Base-by-base conservation (phyloP, 2,113 vertebrate genomes). In the Xiphias gladius region DNA sequence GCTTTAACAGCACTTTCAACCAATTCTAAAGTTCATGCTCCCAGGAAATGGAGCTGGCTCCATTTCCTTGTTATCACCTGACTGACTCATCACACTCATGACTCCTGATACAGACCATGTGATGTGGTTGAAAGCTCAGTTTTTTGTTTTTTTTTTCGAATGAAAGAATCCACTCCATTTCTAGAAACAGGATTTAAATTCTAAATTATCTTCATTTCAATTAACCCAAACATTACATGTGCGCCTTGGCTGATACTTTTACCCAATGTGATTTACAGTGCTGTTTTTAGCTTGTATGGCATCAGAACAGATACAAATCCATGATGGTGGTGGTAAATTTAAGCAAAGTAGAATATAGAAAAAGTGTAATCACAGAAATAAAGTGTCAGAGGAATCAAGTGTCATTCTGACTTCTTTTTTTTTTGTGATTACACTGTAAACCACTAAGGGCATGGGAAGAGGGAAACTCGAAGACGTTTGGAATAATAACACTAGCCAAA, bases 131-230 rank as follows among this genome's bases (percentile, higher is more conserved):
- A 50, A 32, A 64, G 50, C n/a, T n/a, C n/a, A n/a, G n/a, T n/a
- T n/a, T n/a, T n/a, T n/a, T n/a, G n/a, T n/a, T 30, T 43, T 26
- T 2, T 65, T 50, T 73, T 73, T 64, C 28, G 24, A 75, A 50
- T 28, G 61, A 52, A 58, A 76, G 41, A 52, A 54, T 35, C 41
- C 54, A 12, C 26, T 66, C 32, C 0, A 4, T 65, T 75, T 83
- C 46, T 39, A 75, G 57, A 66, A 77, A 86, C 61, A 58, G 59
- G 58, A 87, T 81, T 82, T 64, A 1, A 70, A 79, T 81, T 17
- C 35, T 63, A 63, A 39, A 54, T 76, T 71, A 35, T 50, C 59
- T 17, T 65, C n/a, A 58, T 72, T 79, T 75, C 39, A 80, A 43
- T 59, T 59, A 7, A 63, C 39, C 43, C 32, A 69, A 70, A 86